A percentile compares a stretch with the other conserved stretches of the same genome.
Conservation (phyloP, 2,888 invertebrate species). For the Dynastes maya region DNA sequence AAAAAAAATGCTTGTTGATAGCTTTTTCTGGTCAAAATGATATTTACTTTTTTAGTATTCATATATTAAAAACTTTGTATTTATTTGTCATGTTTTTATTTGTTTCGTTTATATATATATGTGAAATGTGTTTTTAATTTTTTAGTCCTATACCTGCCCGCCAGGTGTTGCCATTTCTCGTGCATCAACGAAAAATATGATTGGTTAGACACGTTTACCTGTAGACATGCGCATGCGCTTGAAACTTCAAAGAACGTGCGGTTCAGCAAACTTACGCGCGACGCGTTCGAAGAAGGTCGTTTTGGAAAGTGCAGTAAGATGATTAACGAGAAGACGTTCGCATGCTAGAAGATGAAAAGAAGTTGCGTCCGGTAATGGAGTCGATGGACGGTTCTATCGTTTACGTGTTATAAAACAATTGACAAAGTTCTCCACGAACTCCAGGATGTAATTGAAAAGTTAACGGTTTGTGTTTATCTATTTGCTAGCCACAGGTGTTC, state of each 20-base stretch:
- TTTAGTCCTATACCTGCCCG: slow-evolving; percentile 50
- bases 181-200: slow-evolving; percentile 31
- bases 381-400: background rate
- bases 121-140: background rate
- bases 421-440: slow-evolving; percentile 28
- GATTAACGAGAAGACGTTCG: slow-evolving; percentile 31
- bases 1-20: no score
- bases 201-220: slow-evolving; percentile 43
- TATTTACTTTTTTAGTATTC: background rate
- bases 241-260: slow-evolving; percentile 49
- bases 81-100: background rate
- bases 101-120: background rate
- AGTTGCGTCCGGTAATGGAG: slow-evolving; percentile 25
- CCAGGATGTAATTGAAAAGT: slow-evolving; percentile 50
- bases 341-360: background rate
- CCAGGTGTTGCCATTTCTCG: slow-evolving; percentile 37
- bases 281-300: slow-evolving; percentile 46
- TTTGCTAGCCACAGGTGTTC: slow-evolving; percentile 58
- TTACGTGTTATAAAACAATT: slow-evolving; percentile 2
- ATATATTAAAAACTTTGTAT: background rate
- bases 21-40: no score
- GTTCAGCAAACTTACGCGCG: slow-evolving; percentile 53
- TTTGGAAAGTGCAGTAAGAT: slow-evolving; percentile 39
- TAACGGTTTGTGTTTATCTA: slow-evolving; percentile 55
- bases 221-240: slow-evolving; percentile 48